Percentiles rank a stretch among this genome's conserved stretches.
These are phyloP conservation scores for Channa striata DNA, from an alignment of 2,797 vertebrate genomes.

Conservation along the genomic window DNA sequence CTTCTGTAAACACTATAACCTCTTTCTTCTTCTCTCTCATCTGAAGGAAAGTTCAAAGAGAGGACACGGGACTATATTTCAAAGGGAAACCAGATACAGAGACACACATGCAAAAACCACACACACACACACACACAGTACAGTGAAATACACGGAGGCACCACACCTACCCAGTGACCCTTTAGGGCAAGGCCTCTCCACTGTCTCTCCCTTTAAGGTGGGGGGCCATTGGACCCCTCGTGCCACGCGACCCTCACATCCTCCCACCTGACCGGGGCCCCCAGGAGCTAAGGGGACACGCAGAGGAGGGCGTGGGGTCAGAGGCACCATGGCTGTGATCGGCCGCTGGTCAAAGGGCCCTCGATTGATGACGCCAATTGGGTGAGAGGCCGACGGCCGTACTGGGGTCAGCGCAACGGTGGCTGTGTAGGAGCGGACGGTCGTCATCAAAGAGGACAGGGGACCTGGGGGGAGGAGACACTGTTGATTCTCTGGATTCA, in stretches of 20 bases:
- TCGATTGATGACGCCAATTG: conserved; percentile 90
- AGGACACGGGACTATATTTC: conserved; percentile 70
- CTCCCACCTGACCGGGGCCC: conserved; percentile 81
- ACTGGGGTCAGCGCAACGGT: conserved; percentile 86
- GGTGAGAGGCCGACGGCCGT: conserved; percentile 88
- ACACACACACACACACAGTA: conserved; percentile 19
- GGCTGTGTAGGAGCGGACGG: conserved; percentile 87
- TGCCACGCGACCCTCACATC: conserved; percentile 88
- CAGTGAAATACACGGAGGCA: conserved; percentile 12
- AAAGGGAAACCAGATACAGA: conserved; percentile 68
- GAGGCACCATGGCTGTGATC: conserved; percentile 85
- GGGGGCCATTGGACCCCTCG: conserved; percentile 91
- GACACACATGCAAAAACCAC: conserved; percentile 30
- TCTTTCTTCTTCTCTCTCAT: conserved; percentile 46
- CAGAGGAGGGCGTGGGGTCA: conserved; percentile 86
- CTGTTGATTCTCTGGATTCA: not conserved
- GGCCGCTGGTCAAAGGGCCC: conserved; percentile 86
- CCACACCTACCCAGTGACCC: conserved; percentile 89
- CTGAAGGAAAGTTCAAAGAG: conserved; percentile 71
- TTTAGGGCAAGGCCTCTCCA: conserved; percentile 93
- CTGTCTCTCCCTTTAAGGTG: conserved; percentile 91
- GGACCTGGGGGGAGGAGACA: conserved; percentile 69
- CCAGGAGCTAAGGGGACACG: conserved; percentile 80
- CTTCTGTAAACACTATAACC: conserved; percentile 25
- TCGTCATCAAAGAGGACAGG: conserved; percentile 84